phyloP scores from a whole-genome alignment of 2,888 invertebrate species.

The Anthrax anthrax region DNA sequence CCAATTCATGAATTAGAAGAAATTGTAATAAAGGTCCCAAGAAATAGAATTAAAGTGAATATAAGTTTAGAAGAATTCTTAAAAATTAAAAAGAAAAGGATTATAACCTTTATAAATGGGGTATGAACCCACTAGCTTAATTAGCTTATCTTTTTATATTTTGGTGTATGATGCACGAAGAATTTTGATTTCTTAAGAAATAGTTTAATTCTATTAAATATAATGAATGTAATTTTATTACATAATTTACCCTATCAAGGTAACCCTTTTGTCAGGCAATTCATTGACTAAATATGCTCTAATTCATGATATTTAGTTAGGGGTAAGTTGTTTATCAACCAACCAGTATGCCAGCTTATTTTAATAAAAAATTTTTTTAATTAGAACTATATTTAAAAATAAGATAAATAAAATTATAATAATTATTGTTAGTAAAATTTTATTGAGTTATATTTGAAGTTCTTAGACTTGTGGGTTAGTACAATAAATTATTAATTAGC shows the following conservation, averaged over 20 bases:
- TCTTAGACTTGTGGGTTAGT: no score
- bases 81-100: slow-evolving; percentile 40
- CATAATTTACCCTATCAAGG: slow-evolving; percentile 47
- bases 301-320: no score
- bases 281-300: slow-evolving; percentile 21
- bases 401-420: no score
- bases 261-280: slow-evolving; percentile 45
- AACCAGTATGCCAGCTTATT: no score
- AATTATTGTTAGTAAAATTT: no score
- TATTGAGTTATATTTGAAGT: no score
- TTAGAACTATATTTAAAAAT: no score
- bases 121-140: slow-evolving; percentile 37
- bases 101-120: slow-evolving; percentile 34
- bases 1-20: slow-evolving; percentile 35
- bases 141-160: slow-evolving; percentile 45
- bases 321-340: no score
- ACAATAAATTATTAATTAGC: no score
- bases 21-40: slow-evolving; percentile 37
- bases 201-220: slow-evolving; percentile 47
- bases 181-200: slow-evolving; percentile 45
- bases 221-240: slow-evolving; percentile 19
- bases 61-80: slow-evolving; percentile 36
- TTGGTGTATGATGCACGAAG: slow-evolving; percentile 48
- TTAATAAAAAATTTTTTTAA: no score
- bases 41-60: slow-evolving; percentile 38